Conservation (phyloP, 2,888 invertebrate genomes). For the Crossocerus cetratus region DNA sequence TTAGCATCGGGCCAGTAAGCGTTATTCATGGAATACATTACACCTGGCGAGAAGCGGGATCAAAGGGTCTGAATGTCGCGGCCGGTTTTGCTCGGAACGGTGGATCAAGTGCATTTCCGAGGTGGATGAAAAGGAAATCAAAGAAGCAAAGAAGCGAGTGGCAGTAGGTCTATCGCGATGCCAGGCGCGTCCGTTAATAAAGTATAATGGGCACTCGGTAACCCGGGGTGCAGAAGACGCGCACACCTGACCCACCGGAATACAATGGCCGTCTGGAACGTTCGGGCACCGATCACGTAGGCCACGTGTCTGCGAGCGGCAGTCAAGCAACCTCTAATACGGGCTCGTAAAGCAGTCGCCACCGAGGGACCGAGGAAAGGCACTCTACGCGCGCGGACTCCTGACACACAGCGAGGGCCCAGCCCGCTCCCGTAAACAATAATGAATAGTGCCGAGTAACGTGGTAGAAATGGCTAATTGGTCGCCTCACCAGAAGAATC, state of each 20-base stretch:
- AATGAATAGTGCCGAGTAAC: constrained; percentile 24
- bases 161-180: constrained; percentile 52
- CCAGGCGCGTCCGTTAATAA: constrained; percentile 69
- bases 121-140: constrained; percentile 11
- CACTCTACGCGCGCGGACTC: constrained; percentile 31
- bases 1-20: background rate
- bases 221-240: constrained; percentile 45
- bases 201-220: constrained; percentile 67
- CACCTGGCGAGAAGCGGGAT: constrained; percentile 43
- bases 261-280: constrained; percentile 55
- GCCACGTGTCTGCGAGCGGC: constrained; percentile 53
- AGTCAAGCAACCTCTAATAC: constrained; percentile 52
- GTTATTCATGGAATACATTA: background rate
- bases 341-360: constrained; percentile 62
- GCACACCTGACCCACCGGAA: constrained; percentile 65
- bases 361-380: constrained; percentile 39
- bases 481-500: constrained; percentile 2
- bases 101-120: constrained; percentile 29
- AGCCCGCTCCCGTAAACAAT: constrained; percentile 22
- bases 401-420: constrained; percentile 6
- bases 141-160: constrained; percentile 46
- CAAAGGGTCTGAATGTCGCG: background rate
- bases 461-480: constrained; percentile 31
- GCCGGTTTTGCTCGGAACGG: background rate
- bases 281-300: constrained; percentile 62